phyloP scores from a whole-genome alignment of 2,113 vertebrate genomes.

The Zosterops lateralis region DNA sequence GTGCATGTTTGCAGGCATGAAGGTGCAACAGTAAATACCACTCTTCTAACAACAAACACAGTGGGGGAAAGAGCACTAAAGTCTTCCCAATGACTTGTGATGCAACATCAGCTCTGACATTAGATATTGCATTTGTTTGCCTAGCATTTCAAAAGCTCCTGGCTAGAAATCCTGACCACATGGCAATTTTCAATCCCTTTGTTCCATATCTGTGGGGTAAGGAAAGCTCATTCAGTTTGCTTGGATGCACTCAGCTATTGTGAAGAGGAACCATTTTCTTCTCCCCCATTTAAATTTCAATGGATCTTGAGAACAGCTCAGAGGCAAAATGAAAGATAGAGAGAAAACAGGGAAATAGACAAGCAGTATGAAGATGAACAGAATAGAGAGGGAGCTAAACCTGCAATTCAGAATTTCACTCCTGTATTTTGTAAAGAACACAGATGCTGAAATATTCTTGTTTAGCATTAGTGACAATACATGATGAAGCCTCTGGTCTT shows the following conservation, averaged over 20 bases:
- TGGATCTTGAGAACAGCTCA: neutral
- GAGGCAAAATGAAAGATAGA: neutral
- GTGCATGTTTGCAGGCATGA: neutral
- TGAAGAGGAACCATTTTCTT: neutral
- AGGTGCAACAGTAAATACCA: neutral
- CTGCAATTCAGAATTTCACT: neutral
- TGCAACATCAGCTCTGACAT: conserved; percentile 12
- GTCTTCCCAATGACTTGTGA: neutral
- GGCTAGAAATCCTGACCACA: neutral
- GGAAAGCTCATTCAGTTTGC: neutral
- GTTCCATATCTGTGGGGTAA: neutral
- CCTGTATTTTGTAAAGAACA: neutral
- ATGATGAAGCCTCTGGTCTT: neutral
- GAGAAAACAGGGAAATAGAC: neutral
- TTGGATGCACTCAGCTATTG: neutral
- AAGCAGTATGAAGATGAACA: neutral
- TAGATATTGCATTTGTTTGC: conserved; percentile 7
- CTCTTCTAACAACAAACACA: neutral
- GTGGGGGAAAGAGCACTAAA: neutral
- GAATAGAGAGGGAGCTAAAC: neutral
- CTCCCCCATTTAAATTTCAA: neutral
- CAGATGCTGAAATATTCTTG: neutral
- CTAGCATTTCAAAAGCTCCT: conserved; percentile 38
- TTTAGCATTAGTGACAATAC: neutral
- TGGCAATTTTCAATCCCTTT: conserved; percentile 1